Percentiles rank a stretch among this genome's conserved stretches.
phyloP scores from a whole-genome alignment of 2,888 invertebrate genomes.

The Augiades crinisus region DNA sequence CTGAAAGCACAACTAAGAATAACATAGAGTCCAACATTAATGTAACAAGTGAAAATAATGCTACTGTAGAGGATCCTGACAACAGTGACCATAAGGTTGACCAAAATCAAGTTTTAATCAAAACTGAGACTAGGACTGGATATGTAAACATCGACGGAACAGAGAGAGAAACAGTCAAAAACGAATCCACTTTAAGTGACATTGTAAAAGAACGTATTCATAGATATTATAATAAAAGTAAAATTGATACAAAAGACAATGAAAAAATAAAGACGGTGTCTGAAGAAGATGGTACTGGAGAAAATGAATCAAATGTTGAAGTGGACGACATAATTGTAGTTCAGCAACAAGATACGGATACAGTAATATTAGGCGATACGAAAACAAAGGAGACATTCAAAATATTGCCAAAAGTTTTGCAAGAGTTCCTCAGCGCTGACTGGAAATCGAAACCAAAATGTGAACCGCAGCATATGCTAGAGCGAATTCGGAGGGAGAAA shows the following conservation, averaged over 20 bases:
- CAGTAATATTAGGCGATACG: conserved; percentile 50
- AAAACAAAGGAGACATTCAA: conserved; percentile 61
- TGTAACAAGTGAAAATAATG: conserved; percentile 7
- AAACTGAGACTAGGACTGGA: conserved; percentile 69
- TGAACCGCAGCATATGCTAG: conserved; percentile 87
- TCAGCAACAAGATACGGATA: conserved; percentile 42
- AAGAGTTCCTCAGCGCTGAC: conserved; percentile 78
- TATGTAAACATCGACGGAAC: conserved; percentile 72
- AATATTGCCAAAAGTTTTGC: conserved; percentile 80
- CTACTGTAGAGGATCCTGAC: conserved; percentile 23
- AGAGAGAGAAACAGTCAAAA: conserved; percentile 62
- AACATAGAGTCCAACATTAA: conserved; percentile 11
- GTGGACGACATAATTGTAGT: conserved; percentile 69
- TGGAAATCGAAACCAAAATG: conserved; percentile 80
- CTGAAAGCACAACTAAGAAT: background rate
- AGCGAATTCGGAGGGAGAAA: conserved; percentile 85
- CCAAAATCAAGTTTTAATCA: conserved; percentile 59
- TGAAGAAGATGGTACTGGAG: conserved; percentile 34
- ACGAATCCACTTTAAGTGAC: conserved; percentile 56
- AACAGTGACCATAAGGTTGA: conserved; percentile 37
- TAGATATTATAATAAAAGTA: conserved; percentile 49
- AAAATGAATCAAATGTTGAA: conserved; percentile 40
- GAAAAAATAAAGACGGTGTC: conserved; percentile 13
- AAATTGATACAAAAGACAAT: conserved; percentile 37
- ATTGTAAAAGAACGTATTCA: conserved; percentile 60